These are phyloP conservation scores for Selene dorsalis DNA, from an alignment of 2,797 vertebrate genomes.

Conservation along the genomic window DNA sequence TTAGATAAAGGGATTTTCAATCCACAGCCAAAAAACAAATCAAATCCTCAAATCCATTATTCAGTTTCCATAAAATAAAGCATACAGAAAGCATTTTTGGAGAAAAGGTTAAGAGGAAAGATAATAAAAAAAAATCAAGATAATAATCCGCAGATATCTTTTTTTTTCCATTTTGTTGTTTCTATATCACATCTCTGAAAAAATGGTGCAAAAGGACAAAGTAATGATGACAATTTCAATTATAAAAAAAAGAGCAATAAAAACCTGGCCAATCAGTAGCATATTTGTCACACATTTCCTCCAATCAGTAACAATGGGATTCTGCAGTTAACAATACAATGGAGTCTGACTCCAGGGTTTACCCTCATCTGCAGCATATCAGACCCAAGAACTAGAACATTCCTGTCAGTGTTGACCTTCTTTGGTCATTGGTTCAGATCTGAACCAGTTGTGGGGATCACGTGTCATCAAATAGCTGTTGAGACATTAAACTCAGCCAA, in stretches of 20 bases:
- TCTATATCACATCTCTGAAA: background rate
- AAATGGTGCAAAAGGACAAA: background rate
- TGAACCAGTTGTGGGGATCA: no score
- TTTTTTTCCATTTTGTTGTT: no score
- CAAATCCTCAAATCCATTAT: no score
- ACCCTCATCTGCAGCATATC: background rate
- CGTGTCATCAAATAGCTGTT: no score
- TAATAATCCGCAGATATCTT: no score
- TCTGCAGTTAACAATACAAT: background rate
- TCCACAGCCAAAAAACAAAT: no score
- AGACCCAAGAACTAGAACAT: background rate
- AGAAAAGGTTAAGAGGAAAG: background rate
- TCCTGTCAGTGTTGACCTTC: no score
- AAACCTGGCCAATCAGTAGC: conserved; percentile 5
- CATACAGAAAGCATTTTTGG: no score
- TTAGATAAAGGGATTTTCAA: no score
- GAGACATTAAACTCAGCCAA: background rate
- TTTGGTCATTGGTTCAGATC: no score
- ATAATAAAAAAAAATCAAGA: background rate
- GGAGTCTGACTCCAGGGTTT: background rate
- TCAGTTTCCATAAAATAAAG: no score
- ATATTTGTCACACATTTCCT: conserved; percentile 23
- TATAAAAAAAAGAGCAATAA: no score
- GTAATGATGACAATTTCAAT: background rate
- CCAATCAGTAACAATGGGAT: conserved; percentile 1